Base-by-base conservation (phyloP, 2,888 invertebrate genomes). In the Hydriomena furcata region DNA sequence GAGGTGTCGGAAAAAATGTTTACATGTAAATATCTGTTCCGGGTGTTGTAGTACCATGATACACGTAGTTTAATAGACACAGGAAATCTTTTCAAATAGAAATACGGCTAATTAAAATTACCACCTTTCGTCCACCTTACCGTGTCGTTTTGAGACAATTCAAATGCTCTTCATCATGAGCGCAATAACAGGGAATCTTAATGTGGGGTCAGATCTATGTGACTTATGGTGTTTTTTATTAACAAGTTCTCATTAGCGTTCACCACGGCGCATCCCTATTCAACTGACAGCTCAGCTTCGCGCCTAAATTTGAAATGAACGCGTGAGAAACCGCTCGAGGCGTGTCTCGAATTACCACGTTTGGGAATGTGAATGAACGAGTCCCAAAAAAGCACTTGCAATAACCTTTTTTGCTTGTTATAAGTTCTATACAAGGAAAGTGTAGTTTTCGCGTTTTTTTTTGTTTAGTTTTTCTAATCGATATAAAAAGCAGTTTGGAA, bases 251-350 rank as follows among this genome's bases (percentile, higher is more conserved):
- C 52, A 55, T 59, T 58, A 58, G 50, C 34, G 56, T 38, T 45
- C 40, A 35, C 36, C 40, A n/a, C 25, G 24, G 47, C 52, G 45
- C 66, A 61, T 68, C 67, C 56, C 65, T 65, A 63, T 53, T 50
- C 56, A 63, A 60, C 65, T 73, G 78, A 75, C 77, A 75, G 70
- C 52, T 68, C 66, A 62, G 65, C 66, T 83, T 82, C 77, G 82
- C 83, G 83, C 81, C 80, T 70, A 83, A 86, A 80, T 82, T 81
- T 64, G 68, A 84, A 84, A 79, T 74, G 71, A 79, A 76, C 76
- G 80, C 84, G 86, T 84, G 88, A 79, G 85, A 87, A 83, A 78
- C 61, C 71, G 77, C 83, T 75, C 64, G 75, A 66, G 76, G 76
- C 76, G 59, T 65, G 69, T 63, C 67, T 79, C 76, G 69, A 77